A percentile compares a stretch with the other conserved stretches of the same genome.
Conservation (phyloP, 2,797 vertebrate genomes). For the Neosalanx taihuensis region DNA sequence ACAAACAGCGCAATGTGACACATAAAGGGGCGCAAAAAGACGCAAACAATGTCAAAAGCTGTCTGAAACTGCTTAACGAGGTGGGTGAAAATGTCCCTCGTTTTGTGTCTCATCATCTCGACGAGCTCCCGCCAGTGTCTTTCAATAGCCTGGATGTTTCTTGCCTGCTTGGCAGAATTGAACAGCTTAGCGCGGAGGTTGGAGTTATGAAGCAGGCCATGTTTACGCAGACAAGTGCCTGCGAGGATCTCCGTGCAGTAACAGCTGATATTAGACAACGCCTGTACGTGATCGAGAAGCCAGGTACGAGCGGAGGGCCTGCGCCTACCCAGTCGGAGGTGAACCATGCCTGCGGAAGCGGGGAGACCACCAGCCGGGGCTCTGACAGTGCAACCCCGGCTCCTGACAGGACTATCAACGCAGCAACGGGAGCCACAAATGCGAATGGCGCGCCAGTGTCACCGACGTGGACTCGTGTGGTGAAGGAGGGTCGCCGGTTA, state of each 20-base stretch:
- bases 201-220: constrained; percentile 4
- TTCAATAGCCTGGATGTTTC: constrained; percentile 22
- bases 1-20: not conserved
- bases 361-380: no score
- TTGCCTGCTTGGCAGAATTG: constrained; percentile 3
- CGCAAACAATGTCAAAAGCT: constrained; percentile 20
- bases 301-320: not conserved
- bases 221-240: not conserved
- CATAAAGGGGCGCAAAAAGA: constrained; percentile 24
- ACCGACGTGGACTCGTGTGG: not conserved
- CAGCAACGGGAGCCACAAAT: no score
- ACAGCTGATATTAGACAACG: not conserved
- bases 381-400: no score
- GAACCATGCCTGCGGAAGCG: no score
- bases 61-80: constrained; percentile 16
- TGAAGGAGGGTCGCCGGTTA: not conserved
- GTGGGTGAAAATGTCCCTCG: constrained; percentile 20
- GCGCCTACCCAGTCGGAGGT: no score
- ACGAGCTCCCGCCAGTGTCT: constrained; percentile 12
- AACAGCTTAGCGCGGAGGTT: constrained; percentile 1
- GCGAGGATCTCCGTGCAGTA: not conserved
- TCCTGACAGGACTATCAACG: no score
- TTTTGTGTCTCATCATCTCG: constrained; percentile 17
- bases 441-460: no score
- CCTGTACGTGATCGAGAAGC: not conserved